Evolutionary conservation across 2,888 invertebrate species (phyloP).

Genomic region (Drosophila gaucha): DNA sequence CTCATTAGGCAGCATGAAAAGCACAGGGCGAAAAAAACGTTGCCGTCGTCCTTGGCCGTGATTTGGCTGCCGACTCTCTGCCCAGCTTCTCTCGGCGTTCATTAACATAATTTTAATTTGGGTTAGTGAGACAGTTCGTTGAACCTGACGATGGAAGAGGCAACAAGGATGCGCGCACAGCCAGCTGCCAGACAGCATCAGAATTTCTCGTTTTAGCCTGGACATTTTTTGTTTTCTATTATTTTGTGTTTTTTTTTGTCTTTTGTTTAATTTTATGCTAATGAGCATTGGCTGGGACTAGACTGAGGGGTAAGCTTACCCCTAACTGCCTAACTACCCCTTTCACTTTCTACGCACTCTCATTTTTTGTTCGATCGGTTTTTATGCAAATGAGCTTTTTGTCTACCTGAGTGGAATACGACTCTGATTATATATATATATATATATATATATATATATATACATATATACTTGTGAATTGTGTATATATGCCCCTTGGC

Average conservation of each 20-base stretch:
- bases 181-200: constrained; percentile 64
- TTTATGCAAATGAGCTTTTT: constrained; percentile 77
- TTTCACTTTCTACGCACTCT: constrained; percentile 61
- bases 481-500: constrained; percentile 20
- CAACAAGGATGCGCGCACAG: constrained; percentile 37
- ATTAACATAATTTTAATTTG: constrained; percentile 84
- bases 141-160: constrained; percentile 48
- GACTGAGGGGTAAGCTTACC: constrained; percentile 42
- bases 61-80: constrained; percentile 61
- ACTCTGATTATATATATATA: constrained; percentile 14
- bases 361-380: constrained; percentile 40
- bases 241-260: neutral
- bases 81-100: constrained; percentile 48
- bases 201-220: constrained; percentile 37
- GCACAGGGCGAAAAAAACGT: constrained; percentile 46
- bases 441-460: constrained; percentile 10
- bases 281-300: constrained; percentile 64
- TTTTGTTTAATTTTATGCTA: constrained; percentile 74
- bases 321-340: constrained; percentile 55
- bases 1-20: constrained; percentile 73
- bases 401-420: constrained; percentile 60
- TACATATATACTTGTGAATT: too few relatives aligned
- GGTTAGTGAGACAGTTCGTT: constrained; percentile 82
- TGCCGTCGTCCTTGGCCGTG: constrained; percentile 81
- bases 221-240: constrained; percentile 18